A percentile compares a stretch with the other conserved stretches of the same genome.
Conservation (phyloP, 2,888 invertebrate genomes). For the Parascotia fuliginaria region DNA sequence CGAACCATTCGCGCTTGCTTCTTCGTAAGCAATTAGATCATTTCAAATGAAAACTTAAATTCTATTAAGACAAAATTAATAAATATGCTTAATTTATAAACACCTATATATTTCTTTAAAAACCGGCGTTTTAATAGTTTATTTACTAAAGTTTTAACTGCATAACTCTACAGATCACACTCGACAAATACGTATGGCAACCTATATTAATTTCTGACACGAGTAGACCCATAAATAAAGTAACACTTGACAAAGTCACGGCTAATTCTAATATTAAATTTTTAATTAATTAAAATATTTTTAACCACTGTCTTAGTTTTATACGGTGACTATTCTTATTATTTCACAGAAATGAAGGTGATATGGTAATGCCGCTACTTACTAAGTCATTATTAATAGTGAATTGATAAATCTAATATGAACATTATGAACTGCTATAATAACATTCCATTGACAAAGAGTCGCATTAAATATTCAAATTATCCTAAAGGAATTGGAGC, state of each 20-base stretch:
- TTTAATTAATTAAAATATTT: too few relatives aligned
- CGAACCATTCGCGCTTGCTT: conserved; percentile 68
- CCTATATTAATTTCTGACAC: too few relatives aligned
- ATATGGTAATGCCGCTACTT: conserved; percentile 10
- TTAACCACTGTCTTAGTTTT: too few relatives aligned
- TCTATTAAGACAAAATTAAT: neutral
- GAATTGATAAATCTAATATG: conserved; percentile 33
- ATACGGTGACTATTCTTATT: neutral
- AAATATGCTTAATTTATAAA: neutral
- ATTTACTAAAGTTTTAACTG: too few relatives aligned
- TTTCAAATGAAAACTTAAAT: conserved; percentile 30
- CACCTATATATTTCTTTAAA: neutral
- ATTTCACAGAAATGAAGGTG: conserved; percentile 9
- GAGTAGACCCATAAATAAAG: too few relatives aligned
- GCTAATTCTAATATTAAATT: too few relatives aligned
- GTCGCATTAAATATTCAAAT: conserved; percentile 76
- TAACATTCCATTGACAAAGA: conserved; percentile 40
- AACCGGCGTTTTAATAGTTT: too few relatives aligned
- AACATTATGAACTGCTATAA: conserved; percentile 20
- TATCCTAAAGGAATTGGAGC: conserved; percentile 77
- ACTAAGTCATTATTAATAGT: conserved; percentile 18
- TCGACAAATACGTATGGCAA: too few relatives aligned
- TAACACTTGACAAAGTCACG: too few relatives aligned
- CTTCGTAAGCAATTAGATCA: conserved; percentile 66
- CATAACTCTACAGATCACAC: too few relatives aligned